Conservation (phyloP, 2,113 vertebrate species). For the Eretmochelys imbricata region DNA sequence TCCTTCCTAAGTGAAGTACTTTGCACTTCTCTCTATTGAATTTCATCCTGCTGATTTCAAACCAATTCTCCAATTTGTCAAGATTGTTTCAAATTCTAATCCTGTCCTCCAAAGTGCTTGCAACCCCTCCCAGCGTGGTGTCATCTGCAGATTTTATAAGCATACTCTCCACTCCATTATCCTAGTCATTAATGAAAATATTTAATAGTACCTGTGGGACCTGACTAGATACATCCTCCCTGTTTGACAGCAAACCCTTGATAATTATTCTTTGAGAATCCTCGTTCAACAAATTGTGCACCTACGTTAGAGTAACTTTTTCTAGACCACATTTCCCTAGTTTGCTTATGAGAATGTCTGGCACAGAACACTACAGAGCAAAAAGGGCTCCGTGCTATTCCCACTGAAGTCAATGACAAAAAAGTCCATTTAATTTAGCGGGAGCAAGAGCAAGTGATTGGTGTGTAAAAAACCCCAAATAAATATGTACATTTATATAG, state of each 20-base stretch:
- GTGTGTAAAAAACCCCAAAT: background rate
- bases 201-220: background rate
- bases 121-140: background rate
- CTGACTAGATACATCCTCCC: background rate
- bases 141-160: background rate
- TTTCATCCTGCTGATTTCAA: background rate
- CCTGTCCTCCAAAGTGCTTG: background rate
- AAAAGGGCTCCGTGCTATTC: background rate
- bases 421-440: background rate
- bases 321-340: background rate
- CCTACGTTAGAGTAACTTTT: background rate
- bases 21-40: background rate
- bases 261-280: background rate
- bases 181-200: background rate
- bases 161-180: background rate
- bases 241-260: background rate
- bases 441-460: background rate
- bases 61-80: background rate
- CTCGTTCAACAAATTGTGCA: background rate
- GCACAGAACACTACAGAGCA: background rate
- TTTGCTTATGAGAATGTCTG: background rate
- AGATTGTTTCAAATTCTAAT: background rate
- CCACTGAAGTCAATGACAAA: background rate
- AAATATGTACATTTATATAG: accelerated
- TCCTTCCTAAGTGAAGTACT: background rate